A percentile compares a stretch with the other conserved stretches of the same genome.
Evolutionary conservation across 2,797 vertebrate genomes (phyloP).

Genomic region (Hyperoplus immaculatus): DNA sequence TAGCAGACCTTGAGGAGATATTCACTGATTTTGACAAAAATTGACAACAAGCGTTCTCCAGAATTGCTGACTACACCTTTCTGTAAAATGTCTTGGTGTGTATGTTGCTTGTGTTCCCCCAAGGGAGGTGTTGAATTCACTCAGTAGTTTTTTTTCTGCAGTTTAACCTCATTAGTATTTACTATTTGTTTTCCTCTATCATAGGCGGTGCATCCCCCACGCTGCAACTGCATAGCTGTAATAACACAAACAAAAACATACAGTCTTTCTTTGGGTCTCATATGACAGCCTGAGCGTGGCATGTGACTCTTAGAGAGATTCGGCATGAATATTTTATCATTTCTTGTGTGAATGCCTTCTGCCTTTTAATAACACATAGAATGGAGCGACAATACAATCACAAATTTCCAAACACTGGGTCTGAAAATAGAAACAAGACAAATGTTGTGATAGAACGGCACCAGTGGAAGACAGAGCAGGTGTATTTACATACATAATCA

Average conservation of each 20-base stretch:
- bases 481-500: slow-evolving; percentile 74
- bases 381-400: slow-evolving; percentile 36
- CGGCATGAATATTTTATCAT: slow-evolving; percentile 71
- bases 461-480: slow-evolving; percentile 59
- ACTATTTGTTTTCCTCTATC: slow-evolving; percentile 41
- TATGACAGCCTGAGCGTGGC: slow-evolving; percentile 57
- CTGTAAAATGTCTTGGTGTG: slow-evolving; percentile 21
- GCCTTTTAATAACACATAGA: slow-evolving; percentile 64
- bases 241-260: slow-evolving; percentile 46
- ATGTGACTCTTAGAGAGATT: slow-evolving; percentile 56
- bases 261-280: slow-evolving; percentile 37
- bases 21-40: too few species aligned
- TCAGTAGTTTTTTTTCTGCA: slow-evolving; percentile 32
- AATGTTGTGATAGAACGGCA: slow-evolving; percentile 43
- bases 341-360: slow-evolving; percentile 58
- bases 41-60: too few species aligned
- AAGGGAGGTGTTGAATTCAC: slow-evolving; percentile 42
- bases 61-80: slow-evolving; percentile 13
- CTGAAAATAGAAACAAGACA: slow-evolving; percentile 46
- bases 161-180: slow-evolving; percentile 49
- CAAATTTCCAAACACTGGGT: slow-evolving; percentile 38
- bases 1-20: too few species aligned
- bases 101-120: slow-evolving; percentile 17
- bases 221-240: slow-evolving; percentile 38
- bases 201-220: slow-evolving; percentile 33